These are phyloP conservation scores for Agrotis segetum DNA, from an alignment of 2,888 invertebrate species.

Conservation along the genomic window DNA sequence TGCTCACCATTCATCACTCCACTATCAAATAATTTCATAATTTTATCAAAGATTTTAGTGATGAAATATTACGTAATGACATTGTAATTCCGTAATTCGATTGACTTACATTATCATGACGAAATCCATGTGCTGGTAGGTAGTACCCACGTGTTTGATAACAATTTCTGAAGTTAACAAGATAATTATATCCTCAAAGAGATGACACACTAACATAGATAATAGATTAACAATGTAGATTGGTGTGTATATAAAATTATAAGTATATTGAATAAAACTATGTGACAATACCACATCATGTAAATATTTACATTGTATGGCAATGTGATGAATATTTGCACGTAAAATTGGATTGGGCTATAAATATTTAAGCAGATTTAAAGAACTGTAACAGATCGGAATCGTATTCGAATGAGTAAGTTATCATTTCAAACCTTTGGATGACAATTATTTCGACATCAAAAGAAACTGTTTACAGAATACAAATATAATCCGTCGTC, in stretches of 20 bases:
- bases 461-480: not conserved
- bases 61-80: slow-evolving; percentile 22
- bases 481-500: not conserved
- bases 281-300: slow-evolving; percentile 9
- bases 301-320: slow-evolving; percentile 8
- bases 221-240: not conserved
- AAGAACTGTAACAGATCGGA: slow-evolving; percentile 9
- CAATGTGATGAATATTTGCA: slow-evolving; percentile 26
- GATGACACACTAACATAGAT: not conserved
- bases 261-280: not conserved
- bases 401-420: slow-evolving; percentile 10
- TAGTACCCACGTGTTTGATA: slow-evolving; percentile 9
- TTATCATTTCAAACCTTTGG: not conserved
- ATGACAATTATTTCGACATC: not conserved
- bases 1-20: not conserved
- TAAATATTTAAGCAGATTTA: slow-evolving; percentile 35
- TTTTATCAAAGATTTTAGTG: too few species aligned
- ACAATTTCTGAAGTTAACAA: not conserved
- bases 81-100: slow-evolving; percentile 31
- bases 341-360: slow-evolving; percentile 17
- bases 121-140: slow-evolving; percentile 10
- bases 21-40: slow-evolving; percentile 18
- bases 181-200: not conserved
- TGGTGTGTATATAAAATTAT: not conserved
- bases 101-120: slow-evolving; percentile 16